Percentiles rank a stretch among this genome's conserved stretches.
These are phyloP conservation scores for Danionella dracula DNA, from an alignment of 2,797 vertebrate species.

Conservation along the genomic window DNA sequence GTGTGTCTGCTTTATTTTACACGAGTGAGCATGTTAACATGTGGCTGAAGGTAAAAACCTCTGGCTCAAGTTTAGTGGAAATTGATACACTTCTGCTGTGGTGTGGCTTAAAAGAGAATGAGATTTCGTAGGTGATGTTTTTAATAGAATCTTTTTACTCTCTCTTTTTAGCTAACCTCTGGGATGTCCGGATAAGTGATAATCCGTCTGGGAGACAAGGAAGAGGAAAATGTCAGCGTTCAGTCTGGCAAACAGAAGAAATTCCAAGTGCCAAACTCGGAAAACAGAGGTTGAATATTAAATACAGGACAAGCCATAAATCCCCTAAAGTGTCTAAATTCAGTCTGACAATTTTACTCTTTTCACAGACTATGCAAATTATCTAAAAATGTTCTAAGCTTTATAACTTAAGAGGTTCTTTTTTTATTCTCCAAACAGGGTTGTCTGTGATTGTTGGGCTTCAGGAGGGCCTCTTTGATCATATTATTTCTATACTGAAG, in stretches of 20 bases:
- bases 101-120: background rate
- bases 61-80: background rate
- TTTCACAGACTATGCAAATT: background rate
- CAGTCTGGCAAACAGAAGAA: background rate
- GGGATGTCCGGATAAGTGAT: conserved; percentile 39
- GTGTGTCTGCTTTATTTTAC: conserved; percentile 54
- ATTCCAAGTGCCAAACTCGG: background rate
- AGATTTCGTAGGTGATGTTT: background rate
- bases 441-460: background rate
- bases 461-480: conserved; percentile 11
- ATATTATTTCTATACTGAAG: conserved; percentile 16
- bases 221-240: conserved; percentile 1
- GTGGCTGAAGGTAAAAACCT: background rate
- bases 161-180: conserved; percentile 65
- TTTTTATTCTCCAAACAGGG: background rate
- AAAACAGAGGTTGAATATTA: background rate
- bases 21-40: conserved; percentile 52
- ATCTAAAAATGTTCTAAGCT: background rate
- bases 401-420: conserved; percentile 11
- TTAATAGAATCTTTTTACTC: no score
- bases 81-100: no score
- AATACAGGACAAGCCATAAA: background rate
- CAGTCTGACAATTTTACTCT: background rate
- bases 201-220: conserved; percentile 37
- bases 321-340: background rate